These are phyloP conservation scores for Eleginops maclovinus DNA, from an alignment of 2,113 vertebrate genomes.

Conservation along the genomic window DNA sequence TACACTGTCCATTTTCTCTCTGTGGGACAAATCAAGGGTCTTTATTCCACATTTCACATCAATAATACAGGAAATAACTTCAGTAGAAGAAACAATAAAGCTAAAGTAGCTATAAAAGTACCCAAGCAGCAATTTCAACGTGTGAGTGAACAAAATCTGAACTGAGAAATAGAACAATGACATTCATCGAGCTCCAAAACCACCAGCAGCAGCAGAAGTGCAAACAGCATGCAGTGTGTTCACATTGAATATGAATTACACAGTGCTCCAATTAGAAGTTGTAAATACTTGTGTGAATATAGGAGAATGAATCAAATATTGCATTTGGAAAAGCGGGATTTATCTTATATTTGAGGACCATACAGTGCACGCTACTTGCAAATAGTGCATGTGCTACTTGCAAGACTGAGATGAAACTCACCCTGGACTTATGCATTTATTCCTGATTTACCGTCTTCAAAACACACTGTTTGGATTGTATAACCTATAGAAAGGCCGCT, in stretches of 20 bases:
- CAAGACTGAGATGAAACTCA: too few relatives aligned
- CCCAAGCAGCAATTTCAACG: background rate
- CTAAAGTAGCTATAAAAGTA: background rate
- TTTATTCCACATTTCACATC: too few relatives aligned
- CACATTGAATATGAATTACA: background rate
- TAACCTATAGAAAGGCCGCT: too few relatives aligned
- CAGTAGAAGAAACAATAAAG: background rate
- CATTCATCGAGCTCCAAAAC: background rate
- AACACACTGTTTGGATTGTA: too few relatives aligned
- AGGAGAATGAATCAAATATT: background rate
- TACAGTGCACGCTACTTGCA: background rate
- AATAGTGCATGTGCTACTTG: background rate
- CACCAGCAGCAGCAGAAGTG: background rate
- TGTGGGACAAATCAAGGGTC: too few relatives aligned
- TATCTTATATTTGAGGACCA: background rate
- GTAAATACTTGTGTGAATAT: background rate
- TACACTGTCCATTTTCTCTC: too few relatives aligned
- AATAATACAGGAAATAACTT: background rate
- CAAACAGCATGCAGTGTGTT: background rate
- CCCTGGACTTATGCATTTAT: too few relatives aligned
- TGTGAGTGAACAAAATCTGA: background rate
- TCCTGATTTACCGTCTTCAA: too few relatives aligned
- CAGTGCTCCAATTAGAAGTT: too few relatives aligned
- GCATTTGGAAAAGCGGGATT: background rate
- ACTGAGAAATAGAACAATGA: constrained; percentile 2